phyloP scores from a whole-genome alignment of 2,888 invertebrate species.

The Cotesia congregata region DNA sequence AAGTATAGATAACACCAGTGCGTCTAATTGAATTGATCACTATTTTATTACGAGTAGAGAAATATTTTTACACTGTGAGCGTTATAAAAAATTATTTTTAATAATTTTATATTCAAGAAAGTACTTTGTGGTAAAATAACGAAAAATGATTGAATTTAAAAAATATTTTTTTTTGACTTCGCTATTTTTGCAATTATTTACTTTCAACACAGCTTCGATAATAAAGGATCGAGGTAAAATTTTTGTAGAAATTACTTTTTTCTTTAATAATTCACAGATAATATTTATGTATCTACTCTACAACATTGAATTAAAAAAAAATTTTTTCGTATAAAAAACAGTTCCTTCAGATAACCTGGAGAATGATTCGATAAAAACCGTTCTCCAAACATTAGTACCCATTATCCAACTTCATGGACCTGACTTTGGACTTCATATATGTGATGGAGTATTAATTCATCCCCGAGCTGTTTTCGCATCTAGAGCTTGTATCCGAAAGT shows the following conservation, averaged over 20 bases:
- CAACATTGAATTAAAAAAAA: too few species aligned
- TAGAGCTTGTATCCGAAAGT: neutral
- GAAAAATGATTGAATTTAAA: neutral
- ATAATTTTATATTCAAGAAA: neutral
- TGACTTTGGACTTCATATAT: neutral
- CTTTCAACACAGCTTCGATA: too few species aligned
- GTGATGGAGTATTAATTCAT: neutral
- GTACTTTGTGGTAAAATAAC: neutral
- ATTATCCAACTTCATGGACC: neutral
- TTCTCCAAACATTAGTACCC: neutral
- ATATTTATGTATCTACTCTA: too few species aligned
- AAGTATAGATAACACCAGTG: neutral
- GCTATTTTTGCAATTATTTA: too few species aligned
- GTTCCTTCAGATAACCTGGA: too few species aligned
- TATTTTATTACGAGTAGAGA: neutral
- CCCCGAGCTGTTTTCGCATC: neutral
- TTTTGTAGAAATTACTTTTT: too few species aligned
- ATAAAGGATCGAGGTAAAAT: too few species aligned
- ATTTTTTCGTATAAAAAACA: too few species aligned
- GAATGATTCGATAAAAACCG: neutral
- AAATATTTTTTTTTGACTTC: neutral
- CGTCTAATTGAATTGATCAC: neutral
- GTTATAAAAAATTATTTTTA: neutral
- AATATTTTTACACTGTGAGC: neutral
- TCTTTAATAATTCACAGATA: too few species aligned